Base-by-base conservation (phyloP, 37 sponge, comb jelly and placozoan species). In the Mnemiopsis leidyi region DNA sequence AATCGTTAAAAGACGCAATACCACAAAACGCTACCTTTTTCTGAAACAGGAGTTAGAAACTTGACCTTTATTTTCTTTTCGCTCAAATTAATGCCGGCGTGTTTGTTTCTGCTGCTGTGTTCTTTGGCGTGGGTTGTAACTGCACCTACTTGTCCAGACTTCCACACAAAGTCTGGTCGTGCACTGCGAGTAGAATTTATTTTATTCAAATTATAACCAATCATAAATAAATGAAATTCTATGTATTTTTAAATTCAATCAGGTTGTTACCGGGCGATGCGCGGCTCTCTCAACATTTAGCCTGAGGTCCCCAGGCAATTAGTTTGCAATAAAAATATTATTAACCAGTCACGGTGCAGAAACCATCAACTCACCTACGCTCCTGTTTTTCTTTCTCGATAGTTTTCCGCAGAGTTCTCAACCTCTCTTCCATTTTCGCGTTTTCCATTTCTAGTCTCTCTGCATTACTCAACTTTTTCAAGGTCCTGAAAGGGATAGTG, bases 401-500 rank as follows among this genome's bases (percentile, higher is more conserved):
- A 9, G 48, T 38, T 85, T 85, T 34, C 36, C 90, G 38, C 26
- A 85, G 67, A 18, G 25, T 38, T 39, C 90, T 38, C 61, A 85
- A 24, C 39, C 90, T 38, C 90, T 85, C 90, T 28, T 85, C 90
- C 90, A 85, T 85, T 30, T 85, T 85, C 32, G 90, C 48, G 67
- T 85, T 85, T 61, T 85, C 90, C 23, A 32, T 33, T 39, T 85
- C 90, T 61, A 85, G 61, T 23, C 61, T 26, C 61, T 85, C 90
- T 16, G 90, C 90, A 39, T 85, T 85, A 40, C 38, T 85, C 90
- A 85, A 29, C 61, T 85, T 85, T 29, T 85, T 85, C 0, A 85
- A 25, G 1, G 90, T 85, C 90, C 90, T 85, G 29, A n/a, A n/a
- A n/a, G n/a, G n/a, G n/a, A n/a, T n/a, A n/a, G n/a, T n/a, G n/a